phyloP scores from a whole-genome alignment of 2,888 invertebrate genomes.

The Andrena camellia region DNA sequence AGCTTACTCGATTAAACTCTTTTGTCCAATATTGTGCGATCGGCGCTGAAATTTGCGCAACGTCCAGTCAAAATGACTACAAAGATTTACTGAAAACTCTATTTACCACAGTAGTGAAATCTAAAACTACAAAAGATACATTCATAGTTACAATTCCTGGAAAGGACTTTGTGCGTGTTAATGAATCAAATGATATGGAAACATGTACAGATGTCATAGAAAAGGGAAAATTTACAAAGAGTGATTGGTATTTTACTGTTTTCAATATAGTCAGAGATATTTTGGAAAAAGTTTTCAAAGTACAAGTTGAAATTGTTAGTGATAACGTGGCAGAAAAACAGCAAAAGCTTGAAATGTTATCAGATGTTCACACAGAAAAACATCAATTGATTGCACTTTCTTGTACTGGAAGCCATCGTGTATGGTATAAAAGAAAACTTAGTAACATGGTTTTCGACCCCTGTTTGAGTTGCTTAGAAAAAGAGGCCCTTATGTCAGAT shows the following conservation, averaged over 20 bases:
- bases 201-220: constrained; percentile 60
- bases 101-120: constrained; percentile 54
- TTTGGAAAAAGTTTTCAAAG: constrained; percentile 81
- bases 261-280: constrained; percentile 78
- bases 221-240: constrained; percentile 64
- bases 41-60: constrained; percentile 74
- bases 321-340: constrained; percentile 77
- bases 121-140: constrained; percentile 29
- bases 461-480: constrained; percentile 77
- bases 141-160: constrained; percentile 67
- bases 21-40: constrained; percentile 80
- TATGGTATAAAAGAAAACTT: constrained; percentile 82
- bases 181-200: constrained; percentile 66
- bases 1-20: constrained; percentile 69
- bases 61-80: constrained; percentile 61
- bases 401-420: constrained; percentile 79
- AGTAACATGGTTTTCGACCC: constrained; percentile 72
- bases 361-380: constrained; percentile 81
- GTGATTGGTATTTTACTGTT: constrained; percentile 79
- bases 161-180: constrained; percentile 62
- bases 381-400: constrained; percentile 75
- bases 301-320: constrained; percentile 73
- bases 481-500: constrained; percentile 82
- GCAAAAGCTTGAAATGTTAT: constrained; percentile 79
- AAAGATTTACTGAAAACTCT: constrained; percentile 73